Conservation (phyloP, 2,888 invertebrate species). For the Lepeophtheirus nordmannii region DNA sequence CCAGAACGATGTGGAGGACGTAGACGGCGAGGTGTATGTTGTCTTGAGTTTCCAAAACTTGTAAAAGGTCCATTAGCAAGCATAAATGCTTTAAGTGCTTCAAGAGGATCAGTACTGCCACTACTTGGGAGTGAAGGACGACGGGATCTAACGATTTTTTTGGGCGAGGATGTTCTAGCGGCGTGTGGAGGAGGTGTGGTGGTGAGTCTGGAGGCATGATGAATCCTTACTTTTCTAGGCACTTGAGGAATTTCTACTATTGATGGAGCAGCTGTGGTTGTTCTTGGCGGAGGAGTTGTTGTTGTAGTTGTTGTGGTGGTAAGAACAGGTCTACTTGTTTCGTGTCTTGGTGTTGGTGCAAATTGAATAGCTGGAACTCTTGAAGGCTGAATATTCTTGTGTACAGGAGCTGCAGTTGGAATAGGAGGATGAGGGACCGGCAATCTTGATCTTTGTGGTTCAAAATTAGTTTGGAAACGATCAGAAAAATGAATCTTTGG, state of each 20-base stretch:
- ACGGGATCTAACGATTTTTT: neutral
- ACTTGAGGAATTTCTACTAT: neutral
- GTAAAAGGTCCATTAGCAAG: neutral
- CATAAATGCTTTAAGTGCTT: neutral
- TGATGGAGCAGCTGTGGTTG: neutral
- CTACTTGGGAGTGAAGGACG: neutral
- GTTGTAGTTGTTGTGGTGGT: neutral
- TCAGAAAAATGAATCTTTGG: neutral
- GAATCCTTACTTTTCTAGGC: neutral
- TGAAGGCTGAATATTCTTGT: neutral
- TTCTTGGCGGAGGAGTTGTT: neutral
- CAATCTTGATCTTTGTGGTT: too few species aligned
- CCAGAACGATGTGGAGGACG: slow-evolving; percentile 3
- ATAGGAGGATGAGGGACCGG: neutral
- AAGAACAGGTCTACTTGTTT: neutral
- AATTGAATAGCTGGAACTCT: neutral
- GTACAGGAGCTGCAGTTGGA: neutral
- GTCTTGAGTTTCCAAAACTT: neutral
- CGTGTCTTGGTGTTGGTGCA: neutral
- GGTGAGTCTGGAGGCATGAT: neutral
- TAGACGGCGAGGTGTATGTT: neutral
- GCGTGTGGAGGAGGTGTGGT: slow-evolving; percentile 2
- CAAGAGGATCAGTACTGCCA: neutral
- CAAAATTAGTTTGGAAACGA: neutral
- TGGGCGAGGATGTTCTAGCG: neutral